These are phyloP conservation scores for Pimephales promelas DNA, from an alignment of 2,113 vertebrate genomes.

Conservation along the genomic window DNA sequence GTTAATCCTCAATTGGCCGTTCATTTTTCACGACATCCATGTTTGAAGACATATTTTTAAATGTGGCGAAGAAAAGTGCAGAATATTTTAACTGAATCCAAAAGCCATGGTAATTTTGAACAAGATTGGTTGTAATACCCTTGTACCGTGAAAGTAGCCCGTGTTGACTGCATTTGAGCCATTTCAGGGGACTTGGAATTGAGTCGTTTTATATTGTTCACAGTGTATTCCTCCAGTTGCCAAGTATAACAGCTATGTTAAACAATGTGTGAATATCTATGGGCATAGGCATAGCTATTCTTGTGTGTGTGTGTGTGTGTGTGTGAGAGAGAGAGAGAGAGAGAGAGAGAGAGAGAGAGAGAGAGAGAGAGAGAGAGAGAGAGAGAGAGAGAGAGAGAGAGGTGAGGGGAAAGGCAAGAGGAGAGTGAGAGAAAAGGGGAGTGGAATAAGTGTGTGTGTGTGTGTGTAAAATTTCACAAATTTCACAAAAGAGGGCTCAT, in stretches of 20 bases:
- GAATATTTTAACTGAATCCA: background rate
- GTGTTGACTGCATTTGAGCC: constrained; percentile 29
- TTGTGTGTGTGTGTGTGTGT: constrained; percentile 22
- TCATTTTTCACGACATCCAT: background rate
- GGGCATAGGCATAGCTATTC: background rate
- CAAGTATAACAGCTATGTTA: constrained; percentile 43
- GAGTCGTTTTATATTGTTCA: constrained; percentile 51
- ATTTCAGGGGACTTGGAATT: constrained; percentile 15
- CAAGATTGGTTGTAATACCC: background rate
- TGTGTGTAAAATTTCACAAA: constrained; percentile 40
- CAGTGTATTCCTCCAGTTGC: constrained; percentile 36
- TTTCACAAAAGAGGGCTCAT: constrained; percentile 41
- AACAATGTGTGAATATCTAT: constrained; percentile 44
- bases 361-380: background rate
- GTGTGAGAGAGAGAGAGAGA: constrained; percentile 21
- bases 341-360: constrained; percentile 24
- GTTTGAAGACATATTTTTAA: background rate
- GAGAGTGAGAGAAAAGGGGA: constrained; percentile 14
- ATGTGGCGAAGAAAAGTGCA: background rate
- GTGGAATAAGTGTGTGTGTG: background rate
- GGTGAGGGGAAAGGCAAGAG: background rate
- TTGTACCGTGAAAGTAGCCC: background rate
- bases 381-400: background rate
- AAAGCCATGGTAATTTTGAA: background rate
- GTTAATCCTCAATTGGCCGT: background rate